Conservation (phyloP, 2,888 invertebrate genomes). For the Reticulitermes lucifugus region DNA sequence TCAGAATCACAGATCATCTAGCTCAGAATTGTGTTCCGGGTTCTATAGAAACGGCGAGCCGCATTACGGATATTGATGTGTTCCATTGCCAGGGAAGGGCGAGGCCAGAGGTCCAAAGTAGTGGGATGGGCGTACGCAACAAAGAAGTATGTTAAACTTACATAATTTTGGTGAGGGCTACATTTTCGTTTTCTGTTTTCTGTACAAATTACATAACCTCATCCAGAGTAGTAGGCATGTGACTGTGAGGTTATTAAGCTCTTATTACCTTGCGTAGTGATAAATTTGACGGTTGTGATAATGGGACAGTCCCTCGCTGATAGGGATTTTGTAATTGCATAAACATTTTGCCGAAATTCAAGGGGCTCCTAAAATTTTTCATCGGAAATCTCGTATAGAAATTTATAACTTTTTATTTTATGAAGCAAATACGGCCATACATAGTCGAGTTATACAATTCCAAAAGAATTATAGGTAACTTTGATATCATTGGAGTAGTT, state of each 20-base stretch:
- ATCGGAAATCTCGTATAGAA: neutral
- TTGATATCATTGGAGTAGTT: no score
- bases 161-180: neutral
- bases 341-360: neutral
- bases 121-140: neutral
- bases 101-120: neutral
- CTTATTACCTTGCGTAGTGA: neutral
- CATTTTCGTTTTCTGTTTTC: neutral
- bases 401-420: neutral
- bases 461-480: no score
- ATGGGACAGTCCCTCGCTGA: no score
- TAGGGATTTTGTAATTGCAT: neutral
- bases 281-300: neutral
- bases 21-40: no score
- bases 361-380: neutral
- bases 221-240: neutral
- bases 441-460: no score
- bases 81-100: neutral
- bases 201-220: neutral
- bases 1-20: no score
- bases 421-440: neutral
- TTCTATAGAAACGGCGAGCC: no score
- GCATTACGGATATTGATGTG: no score
- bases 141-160: neutral
- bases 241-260: neutral